Evolutionary conservation across 2,797 vertebrate genomes (phyloP).

Genomic region (Pantherophis vulpinus): DNA sequence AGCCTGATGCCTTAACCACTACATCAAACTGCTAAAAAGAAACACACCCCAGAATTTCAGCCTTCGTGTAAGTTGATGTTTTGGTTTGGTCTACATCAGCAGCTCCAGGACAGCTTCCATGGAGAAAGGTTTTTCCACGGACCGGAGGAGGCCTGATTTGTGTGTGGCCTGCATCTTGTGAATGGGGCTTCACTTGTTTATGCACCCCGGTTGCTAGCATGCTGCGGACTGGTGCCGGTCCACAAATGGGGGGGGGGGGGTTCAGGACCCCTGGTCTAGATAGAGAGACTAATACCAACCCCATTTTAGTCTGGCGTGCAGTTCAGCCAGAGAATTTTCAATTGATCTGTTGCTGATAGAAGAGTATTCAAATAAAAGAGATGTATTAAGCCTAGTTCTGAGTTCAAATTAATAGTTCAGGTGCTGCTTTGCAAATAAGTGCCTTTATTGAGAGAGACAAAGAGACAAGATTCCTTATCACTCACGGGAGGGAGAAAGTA

Average conservation of each 20-base stretch:
- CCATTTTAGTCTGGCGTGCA: not conserved
- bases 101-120: not conserved
- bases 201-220: not conserved
- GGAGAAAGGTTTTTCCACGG: not conserved
- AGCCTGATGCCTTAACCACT: not conserved
- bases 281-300: not conserved
- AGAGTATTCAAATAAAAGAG: not conserved
- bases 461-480: not conserved
- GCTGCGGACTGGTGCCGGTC: rapidly evolving
- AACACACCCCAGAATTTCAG: not conserved
- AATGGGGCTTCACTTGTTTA: not conserved
- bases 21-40: not conserved
- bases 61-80: not conserved
- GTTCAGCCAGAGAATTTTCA: not conserved
- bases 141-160: not conserved
- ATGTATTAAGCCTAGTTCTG: not conserved
- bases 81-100: not conserved
- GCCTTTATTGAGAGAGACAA: not conserved
- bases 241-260: no score
- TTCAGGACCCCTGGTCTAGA: not conserved
- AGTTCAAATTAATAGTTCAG: not conserved
- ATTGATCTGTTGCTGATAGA: not conserved
- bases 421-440: not conserved
- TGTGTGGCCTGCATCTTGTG: rapidly evolving
- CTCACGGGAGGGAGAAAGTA: not conserved